Conservation (phyloP, 1,140 invertebrate species). For the Eufriesea mexicana region DNA sequence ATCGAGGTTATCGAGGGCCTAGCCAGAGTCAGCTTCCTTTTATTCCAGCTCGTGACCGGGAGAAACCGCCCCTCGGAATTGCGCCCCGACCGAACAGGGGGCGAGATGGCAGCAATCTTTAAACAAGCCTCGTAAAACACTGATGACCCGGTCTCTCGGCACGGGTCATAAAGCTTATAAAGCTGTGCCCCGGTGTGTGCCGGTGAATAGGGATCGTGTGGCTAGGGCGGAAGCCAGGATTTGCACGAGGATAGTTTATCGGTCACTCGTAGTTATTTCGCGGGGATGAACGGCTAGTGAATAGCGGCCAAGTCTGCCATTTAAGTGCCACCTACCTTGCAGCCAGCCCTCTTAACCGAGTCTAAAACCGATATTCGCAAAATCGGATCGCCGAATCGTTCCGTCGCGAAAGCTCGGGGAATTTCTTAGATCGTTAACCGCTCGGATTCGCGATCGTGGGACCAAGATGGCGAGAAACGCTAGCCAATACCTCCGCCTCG, state of each 20-base stretch:
- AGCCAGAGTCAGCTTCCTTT: neutral
- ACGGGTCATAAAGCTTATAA: slow-evolving; percentile 60
- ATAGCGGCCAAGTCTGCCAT: too few relatives aligned
- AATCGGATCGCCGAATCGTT: too few relatives aligned
- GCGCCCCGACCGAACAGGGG: too few relatives aligned
- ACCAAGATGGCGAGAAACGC: too few relatives aligned
- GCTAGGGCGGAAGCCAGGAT: neutral
- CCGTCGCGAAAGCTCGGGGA: too few relatives aligned
- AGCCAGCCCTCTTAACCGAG: too few relatives aligned
- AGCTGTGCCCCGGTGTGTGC: slow-evolving; percentile 6
- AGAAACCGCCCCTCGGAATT: slow-evolving; percentile 9
- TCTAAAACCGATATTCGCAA: too few relatives aligned
- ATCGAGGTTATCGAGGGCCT: neutral
- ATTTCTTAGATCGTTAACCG: neutral
- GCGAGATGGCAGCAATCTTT: slow-evolving; percentile 17
- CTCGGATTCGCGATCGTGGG: too few relatives aligned
- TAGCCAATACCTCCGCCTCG: too few relatives aligned
- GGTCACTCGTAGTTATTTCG: slow-evolving; percentile 5
- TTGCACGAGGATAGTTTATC: slow-evolving; percentile 25
- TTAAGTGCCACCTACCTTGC: too few relatives aligned
- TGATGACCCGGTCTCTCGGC: slow-evolving; percentile 39
- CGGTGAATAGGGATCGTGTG: slow-evolving; percentile 3
- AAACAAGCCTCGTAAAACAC: slow-evolving; percentile 62
- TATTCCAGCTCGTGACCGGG: neutral
- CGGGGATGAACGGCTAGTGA: neutral